Conservation (phyloP, 2,888 invertebrate species). For the Dusona sp. region DNA sequence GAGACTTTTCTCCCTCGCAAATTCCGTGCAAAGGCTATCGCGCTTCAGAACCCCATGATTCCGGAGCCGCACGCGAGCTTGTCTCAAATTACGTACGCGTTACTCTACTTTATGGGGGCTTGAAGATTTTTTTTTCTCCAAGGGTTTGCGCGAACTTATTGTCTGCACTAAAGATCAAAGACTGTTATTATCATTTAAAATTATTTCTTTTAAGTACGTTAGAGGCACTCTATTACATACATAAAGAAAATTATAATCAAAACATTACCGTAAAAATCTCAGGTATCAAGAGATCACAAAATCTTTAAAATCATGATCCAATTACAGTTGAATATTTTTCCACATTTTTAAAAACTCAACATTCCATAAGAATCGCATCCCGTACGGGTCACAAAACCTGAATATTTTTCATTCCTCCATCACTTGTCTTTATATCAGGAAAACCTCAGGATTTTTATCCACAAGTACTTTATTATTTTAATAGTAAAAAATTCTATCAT, state of each 20-base stretch:
- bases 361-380: no score
- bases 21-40: constrained; percentile 58
- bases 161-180: background rate
- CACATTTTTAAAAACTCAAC: no score
- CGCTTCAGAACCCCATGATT: constrained; percentile 60
- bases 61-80: constrained; percentile 59
- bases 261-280: background rate
- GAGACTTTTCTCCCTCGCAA: constrained; percentile 37
- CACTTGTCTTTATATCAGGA: background rate
- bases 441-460: background rate
- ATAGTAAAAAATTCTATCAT: background rate
- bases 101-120: constrained; percentile 12
- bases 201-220: background rate
- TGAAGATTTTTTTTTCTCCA: background rate
- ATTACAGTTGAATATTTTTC: no score
- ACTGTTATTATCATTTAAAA: background rate
- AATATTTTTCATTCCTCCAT: background rate
- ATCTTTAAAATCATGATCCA: no score
- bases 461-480: background rate
- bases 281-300: background rate
- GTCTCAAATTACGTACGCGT: constrained; percentile 38
- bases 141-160: constrained; percentile 4
- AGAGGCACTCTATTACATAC: background rate
- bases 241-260: background rate
- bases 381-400: background rate